Evolutionary conservation across 2,888 invertebrate species (phyloP).

Genomic region (Clostera curtula): DNA sequence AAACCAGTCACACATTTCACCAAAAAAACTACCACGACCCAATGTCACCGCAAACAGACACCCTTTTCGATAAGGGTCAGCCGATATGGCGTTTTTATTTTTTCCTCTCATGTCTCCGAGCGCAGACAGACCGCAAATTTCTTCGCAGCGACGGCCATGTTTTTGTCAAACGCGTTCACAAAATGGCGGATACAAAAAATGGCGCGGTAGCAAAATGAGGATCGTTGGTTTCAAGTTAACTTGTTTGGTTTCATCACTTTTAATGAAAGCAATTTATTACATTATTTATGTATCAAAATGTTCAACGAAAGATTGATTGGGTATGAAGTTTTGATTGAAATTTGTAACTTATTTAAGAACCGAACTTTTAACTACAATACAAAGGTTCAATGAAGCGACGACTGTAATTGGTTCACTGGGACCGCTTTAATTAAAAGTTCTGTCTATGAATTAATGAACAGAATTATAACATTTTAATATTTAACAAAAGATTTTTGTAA

Average conservation of each 20-base stretch:
- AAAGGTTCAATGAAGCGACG: too few species aligned
- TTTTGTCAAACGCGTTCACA: conserved; percentile 24
- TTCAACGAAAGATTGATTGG: conserved; percentile 3
- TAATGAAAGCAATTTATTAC: conserved; percentile 3
- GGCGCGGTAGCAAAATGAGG: conserved; percentile 14
- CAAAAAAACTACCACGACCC: conserved; percentile 29
- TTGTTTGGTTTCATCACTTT: conserved; percentile 4
- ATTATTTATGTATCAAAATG: conserved; percentile 6
- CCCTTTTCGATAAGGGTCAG: conserved; percentile 41
- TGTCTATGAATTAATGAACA: too few species aligned
- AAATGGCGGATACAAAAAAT: conserved; percentile 32
- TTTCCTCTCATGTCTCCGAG: conserved; percentile 14
- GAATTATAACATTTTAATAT: too few species aligned
- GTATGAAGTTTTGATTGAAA: conserved; percentile 1
- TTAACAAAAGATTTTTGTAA: too few species aligned
- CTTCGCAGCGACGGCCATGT: conserved; percentile 31
- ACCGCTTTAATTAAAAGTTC: too few species aligned
- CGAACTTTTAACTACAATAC: too few species aligned
- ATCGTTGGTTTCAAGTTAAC: conserved; percentile 8
- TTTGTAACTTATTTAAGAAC: neutral
- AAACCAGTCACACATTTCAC: conserved; percentile 13
- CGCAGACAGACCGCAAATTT: conserved; percentile 23
- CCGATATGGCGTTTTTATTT: conserved; percentile 31
- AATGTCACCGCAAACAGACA: conserved; percentile 22
- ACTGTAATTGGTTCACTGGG: too few species aligned